phyloP scores from a whole-genome alignment of 1,140 invertebrate genomes.

The Parasteatoda tepidariorum region DNA sequence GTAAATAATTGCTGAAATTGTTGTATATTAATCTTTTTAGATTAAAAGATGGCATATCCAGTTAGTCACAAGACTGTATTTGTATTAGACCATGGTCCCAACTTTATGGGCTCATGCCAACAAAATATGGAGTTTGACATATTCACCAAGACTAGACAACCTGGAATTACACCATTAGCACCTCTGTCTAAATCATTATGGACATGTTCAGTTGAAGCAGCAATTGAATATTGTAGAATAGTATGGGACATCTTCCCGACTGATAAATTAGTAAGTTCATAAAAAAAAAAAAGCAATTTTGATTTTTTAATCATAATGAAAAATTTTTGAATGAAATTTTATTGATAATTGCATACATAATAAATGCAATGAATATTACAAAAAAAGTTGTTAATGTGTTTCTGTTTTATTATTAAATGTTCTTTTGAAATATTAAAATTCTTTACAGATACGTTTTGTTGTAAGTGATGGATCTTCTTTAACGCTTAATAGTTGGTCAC shows the following conservation, averaged over 20 bases:
- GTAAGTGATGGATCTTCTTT: constrained; percentile 83
- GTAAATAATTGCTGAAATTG: too few species aligned
- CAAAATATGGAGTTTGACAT: constrained; percentile 90
- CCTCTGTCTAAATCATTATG: constrained; percentile 91
- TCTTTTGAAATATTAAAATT: too few species aligned
- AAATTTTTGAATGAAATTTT: too few species aligned
- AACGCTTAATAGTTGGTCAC: constrained; percentile 84
- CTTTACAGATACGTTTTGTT: constrained; percentile 81
- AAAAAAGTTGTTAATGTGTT: too few species aligned
- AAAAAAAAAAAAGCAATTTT: not conserved
- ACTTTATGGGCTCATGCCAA: constrained; percentile 84
- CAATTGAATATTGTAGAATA: constrained; percentile 94
- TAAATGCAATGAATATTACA: too few species aligned
- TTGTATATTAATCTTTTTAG: not conserved
- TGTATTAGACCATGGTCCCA: constrained; percentile 91
- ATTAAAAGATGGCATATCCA: constrained; percentile 47
- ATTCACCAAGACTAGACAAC: constrained; percentile 71
- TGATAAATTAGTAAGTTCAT: constrained; percentile 59
- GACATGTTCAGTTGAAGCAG: constrained; percentile 94
- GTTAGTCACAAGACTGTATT: constrained; percentile 89
- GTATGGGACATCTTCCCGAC: constrained; percentile 85
- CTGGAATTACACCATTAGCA: constrained; percentile 78
- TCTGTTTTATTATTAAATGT: too few species aligned
- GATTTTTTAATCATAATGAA: not conserved
- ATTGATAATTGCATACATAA: too few species aligned